These are phyloP conservation scores for Stomatorhinus ivindoensis DNA, from an alignment of 2,113 vertebrate genomes.

Conservation along the genomic window DNA sequence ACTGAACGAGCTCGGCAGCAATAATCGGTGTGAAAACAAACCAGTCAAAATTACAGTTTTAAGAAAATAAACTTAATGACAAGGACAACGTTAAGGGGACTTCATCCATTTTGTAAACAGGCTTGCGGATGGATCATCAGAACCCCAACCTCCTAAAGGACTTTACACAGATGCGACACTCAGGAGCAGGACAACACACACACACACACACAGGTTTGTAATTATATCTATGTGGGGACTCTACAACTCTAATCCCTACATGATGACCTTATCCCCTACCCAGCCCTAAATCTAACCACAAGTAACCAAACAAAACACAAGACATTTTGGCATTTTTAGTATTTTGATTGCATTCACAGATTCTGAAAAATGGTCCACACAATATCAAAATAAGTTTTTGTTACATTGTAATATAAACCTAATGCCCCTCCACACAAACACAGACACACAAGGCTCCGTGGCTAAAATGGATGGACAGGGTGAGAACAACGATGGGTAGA, in stretches of 20 bases:
- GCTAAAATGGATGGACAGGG: background rate
- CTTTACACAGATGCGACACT: background rate
- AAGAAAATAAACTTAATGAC: background rate
- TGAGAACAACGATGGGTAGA: background rate
- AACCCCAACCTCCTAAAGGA: background rate
- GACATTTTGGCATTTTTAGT: too few species aligned
- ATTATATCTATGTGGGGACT: too few species aligned
- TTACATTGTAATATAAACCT: too few species aligned
- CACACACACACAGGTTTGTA: constrained; percentile 3
- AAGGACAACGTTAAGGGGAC: background rate
- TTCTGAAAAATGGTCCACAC: too few species aligned
- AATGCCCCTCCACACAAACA: background rate
- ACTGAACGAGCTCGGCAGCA: background rate
- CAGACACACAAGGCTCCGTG: constrained; percentile 4
- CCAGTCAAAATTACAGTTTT: background rate
- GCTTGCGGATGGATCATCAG: background rate
- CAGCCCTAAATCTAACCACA: too few species aligned
- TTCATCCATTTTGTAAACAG: background rate
- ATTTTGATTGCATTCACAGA: too few species aligned
- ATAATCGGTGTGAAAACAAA: background rate
- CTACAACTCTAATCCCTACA: too few species aligned
- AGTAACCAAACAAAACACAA: too few species aligned
- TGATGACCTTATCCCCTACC: too few species aligned
- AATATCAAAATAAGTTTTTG: too few species aligned
- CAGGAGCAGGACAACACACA: background rate